A percentile compares a stretch with the other conserved stretches of the same genome.
Evolutionary conservation across 2,113 vertebrate genomes (phyloP).

Genomic region (Phainopepla nitens): DNA sequence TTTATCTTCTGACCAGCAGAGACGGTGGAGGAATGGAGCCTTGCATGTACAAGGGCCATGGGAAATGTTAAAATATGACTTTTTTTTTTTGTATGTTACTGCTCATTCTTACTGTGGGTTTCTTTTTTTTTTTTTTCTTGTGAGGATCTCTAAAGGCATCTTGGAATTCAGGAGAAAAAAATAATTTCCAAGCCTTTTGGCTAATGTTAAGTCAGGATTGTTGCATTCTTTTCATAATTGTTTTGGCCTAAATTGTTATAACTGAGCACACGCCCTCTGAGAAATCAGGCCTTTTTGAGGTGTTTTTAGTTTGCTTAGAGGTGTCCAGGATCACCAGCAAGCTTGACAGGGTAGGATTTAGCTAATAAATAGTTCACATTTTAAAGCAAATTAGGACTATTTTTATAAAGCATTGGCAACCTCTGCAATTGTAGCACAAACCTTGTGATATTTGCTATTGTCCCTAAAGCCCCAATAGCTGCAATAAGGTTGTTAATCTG

Average conservation of each 20-base stretch:
- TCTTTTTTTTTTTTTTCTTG: background rate
- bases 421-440: background rate
- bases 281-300: background rate
- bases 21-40: background rate
- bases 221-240: background rate
- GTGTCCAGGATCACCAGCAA: background rate
- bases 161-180: background rate
- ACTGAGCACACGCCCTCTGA: background rate
- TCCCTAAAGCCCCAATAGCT: background rate
- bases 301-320: background rate
- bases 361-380: background rate
- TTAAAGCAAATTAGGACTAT: background rate
- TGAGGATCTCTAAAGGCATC: background rate
- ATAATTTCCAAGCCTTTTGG: background rate
- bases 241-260: background rate
- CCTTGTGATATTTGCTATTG: background rate
- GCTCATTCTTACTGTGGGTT: background rate
- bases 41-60: background rate
- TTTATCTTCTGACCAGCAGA: constrained; percentile 57
- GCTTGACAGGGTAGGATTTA: background rate
- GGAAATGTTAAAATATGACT: background rate
- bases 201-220: background rate
- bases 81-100: background rate
- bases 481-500: background rate
- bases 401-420: background rate